These are phyloP conservation scores for Lymantria dispar DNA, from an alignment of 2,888 invertebrate genomes.

Conservation along the genomic window DNA sequence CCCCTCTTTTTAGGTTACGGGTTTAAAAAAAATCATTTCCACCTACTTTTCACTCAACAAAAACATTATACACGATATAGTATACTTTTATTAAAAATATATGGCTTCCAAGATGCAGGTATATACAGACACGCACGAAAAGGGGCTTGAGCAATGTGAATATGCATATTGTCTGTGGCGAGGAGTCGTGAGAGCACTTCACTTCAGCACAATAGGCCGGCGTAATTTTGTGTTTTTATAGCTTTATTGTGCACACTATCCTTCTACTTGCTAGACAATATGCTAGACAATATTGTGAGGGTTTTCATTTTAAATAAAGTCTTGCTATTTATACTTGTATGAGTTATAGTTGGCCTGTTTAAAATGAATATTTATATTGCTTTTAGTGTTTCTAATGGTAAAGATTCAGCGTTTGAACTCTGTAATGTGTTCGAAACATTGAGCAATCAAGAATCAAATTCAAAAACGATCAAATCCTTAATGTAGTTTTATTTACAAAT, in stretches of 20 bases:
- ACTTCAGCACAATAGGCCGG: conserved; percentile 57
- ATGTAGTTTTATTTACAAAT: too few relatives aligned
- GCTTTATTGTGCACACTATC: conserved; percentile 40
- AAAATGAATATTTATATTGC: not conserved
- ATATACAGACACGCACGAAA: conserved; percentile 18
- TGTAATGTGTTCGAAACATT: too few relatives aligned
- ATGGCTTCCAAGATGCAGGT: conserved; percentile 20
- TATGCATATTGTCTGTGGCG: conserved; percentile 68
- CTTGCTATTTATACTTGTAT: not conserved
- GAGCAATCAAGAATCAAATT: too few relatives aligned
- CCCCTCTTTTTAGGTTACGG: too few relatives aligned
- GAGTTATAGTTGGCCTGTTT: not conserved
- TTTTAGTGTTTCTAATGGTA: too few relatives aligned
- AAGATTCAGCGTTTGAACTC: too few relatives aligned
- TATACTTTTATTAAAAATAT: conserved; percentile 27
- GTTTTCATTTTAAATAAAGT: conserved; percentile 28
- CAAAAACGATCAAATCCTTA: too few relatives aligned
- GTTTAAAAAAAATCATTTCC: not conserved
- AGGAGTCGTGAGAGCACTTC: conserved; percentile 51
- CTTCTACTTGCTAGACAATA: conserved; percentile 30
- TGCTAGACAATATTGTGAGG: conserved; percentile 17
- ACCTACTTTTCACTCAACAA: not conserved
- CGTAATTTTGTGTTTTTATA: conserved; percentile 57
- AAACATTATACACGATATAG: not conserved
- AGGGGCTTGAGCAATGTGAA: conserved; percentile 41